Conservation (phyloP, 1,140 invertebrate genomes). For the Papilio polyxenes region DNA sequence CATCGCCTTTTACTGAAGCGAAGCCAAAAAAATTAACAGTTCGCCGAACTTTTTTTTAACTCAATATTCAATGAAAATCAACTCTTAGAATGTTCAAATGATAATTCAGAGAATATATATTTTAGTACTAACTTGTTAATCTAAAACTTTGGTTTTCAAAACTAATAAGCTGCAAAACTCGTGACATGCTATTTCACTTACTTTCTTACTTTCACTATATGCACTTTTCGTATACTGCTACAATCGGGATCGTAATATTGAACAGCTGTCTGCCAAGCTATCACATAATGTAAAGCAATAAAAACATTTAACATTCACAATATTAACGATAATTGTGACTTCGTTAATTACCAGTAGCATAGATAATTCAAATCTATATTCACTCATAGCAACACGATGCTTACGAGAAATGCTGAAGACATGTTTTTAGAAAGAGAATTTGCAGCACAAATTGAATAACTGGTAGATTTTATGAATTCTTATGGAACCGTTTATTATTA, state of each 20-base stretch:
- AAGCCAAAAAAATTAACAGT: conserved; percentile 1
- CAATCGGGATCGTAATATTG: too few relatives aligned
- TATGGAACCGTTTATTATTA: not conserved
- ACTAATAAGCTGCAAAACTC: not conserved
- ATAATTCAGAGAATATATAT: not conserved
- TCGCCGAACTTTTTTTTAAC: not conserved
- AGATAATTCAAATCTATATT: not conserved
- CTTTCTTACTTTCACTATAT: too few relatives aligned
- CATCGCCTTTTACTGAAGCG: not conserved
- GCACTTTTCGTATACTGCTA: too few relatives aligned
- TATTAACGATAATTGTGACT: not conserved
- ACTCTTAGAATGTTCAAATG: not conserved
- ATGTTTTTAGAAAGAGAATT: not conserved
- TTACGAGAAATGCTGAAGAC: not conserved
- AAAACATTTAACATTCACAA: not conserved
- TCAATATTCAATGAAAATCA: not conserved
- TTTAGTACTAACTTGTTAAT: not conserved
- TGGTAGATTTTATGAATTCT: not conserved
- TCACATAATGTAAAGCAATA: not conserved
- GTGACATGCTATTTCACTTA: not conserved
- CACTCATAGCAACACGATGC: conserved; percentile 9
- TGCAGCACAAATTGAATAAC: not conserved
- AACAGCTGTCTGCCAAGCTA: not conserved
- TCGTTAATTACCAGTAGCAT: not conserved
- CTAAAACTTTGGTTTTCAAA: not conserved